Base-by-base conservation (phyloP, 2,888 invertebrate genomes). In the Leptinotarsa juncta region DNA sequence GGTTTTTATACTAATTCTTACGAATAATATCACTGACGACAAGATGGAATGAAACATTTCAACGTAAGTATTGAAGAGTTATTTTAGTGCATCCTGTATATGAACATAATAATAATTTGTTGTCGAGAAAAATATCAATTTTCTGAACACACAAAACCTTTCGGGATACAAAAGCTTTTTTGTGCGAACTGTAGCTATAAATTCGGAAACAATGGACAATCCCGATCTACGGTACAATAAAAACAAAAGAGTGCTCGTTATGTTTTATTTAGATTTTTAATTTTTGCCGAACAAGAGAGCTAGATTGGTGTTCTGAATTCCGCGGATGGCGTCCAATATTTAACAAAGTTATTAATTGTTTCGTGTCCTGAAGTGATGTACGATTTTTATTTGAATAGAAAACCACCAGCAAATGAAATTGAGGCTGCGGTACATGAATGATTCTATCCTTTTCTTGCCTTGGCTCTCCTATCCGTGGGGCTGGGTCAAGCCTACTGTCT, bases 221-320 rank as follows among this genome's bases (percentile, higher is more conserved):
- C 83, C 82, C 84, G 84, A 85, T 85, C 85, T 83, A 81, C 83
- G 83, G 83, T 70, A 85, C 83, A 82, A 84, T 84, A 83, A 84
- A 84, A 83, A 85, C 85, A 85, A 81, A 84, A 81, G 83, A 81
- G 71, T 80, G 82, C 83, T 84, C 84, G 86, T 86, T 85, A 85
- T 84, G 85, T 85, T 86, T 85, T 86, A 86, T 87, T 87, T 85
- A 85, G 85, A 85, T 85, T 86, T 86, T 86, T 85, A 86, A 85
- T 86, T 85, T 85, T 82, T 81, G 78, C 77, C 82, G 81, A 81
- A 84, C 83, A 83, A 84, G 83, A 80, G 84, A 82, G 79, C 79
- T 79, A 81, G 80, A 82, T 83, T 81, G 83, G 82, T 80, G 80
- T 80, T 81, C 79, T 81, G 80, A 82, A 83, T 80, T 80, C 80